phyloP scores from a whole-genome alignment of 2,113 vertebrate genomes.

The Accipiter cooperii region DNA sequence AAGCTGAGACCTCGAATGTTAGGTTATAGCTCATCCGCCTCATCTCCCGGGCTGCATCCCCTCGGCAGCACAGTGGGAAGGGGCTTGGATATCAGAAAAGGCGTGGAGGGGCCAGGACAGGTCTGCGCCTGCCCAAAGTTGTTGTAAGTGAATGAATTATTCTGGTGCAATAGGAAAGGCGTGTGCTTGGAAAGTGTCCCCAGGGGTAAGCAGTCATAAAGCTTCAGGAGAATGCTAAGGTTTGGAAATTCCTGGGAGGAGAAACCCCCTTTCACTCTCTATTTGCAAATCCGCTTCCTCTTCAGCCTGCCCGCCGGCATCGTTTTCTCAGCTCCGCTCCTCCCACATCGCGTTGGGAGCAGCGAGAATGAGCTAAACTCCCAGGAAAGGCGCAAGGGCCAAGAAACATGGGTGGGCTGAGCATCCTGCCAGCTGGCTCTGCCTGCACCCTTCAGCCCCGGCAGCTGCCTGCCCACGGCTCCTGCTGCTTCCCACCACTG shows the following conservation, averaged over 20 bases:
- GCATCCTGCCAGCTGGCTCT: background rate
- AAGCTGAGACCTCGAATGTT: accelerated
- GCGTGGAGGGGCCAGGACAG: background rate
- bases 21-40: accelerated
- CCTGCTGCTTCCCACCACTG: background rate
- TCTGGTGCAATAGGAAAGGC: background rate
- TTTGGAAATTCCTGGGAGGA: background rate
- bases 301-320: background rate
- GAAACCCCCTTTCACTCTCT: background rate
- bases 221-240: background rate
- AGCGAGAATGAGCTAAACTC: accelerated
- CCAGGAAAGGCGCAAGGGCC: accelerated
- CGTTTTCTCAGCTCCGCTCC: background rate
- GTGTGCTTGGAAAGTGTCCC: background rate
- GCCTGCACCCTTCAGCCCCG: background rate
- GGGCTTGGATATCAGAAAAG: accelerated
- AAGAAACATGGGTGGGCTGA: accelerated
- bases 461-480: background rate
- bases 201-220: background rate
- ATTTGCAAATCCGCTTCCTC: background rate
- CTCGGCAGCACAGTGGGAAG: accelerated
- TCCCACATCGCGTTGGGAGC: accelerated
- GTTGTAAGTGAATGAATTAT: background rate
- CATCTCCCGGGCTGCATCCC: background rate
- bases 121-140: background rate